Evolutionary conservation across 1,140 invertebrate species (phyloP).

Genomic region (Acromyrmex heyeri): DNA sequence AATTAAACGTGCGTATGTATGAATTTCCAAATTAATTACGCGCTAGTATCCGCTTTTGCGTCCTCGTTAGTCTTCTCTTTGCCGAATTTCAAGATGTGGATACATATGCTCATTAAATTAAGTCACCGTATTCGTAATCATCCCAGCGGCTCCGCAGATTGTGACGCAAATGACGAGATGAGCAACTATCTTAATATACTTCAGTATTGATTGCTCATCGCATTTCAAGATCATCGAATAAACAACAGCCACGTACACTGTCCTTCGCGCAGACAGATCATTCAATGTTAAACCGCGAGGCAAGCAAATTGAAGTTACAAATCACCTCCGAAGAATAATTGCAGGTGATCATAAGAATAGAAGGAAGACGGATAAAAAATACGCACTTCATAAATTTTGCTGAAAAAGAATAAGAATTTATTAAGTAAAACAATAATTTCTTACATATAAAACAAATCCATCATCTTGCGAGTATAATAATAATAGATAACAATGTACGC

Average conservation of each 20-base stretch:
- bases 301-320: neutral
- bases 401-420: too few species aligned
- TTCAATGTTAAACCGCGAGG: neutral
- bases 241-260: neutral
- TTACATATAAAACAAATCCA: neutral
- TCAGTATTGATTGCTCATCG: neutral
- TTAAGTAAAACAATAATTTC: too few species aligned
- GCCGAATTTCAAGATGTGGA: conserved; percentile 1
- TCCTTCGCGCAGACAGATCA: neutral
- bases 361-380: too few species aligned
- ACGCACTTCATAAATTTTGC: too few species aligned
- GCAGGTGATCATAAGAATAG: too few species aligned
- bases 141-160: neutral
- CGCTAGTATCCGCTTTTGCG: neutral
- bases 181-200: conserved; percentile 1
- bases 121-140: conserved; percentile 21
- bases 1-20: conserved; percentile 18
- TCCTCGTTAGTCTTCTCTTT: conserved; percentile 45
- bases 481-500: too few species aligned
- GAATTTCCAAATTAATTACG: conserved; percentile 47
- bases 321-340: neutral
- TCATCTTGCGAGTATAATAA: too few species aligned
- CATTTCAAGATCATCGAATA: conserved; percentile 14
- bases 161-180: conserved; percentile 4
- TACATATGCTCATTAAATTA: conserved; percentile 50